Base-by-base conservation (phyloP, 1,140 invertebrate genomes). In the Artemia franciscana region DNA sequence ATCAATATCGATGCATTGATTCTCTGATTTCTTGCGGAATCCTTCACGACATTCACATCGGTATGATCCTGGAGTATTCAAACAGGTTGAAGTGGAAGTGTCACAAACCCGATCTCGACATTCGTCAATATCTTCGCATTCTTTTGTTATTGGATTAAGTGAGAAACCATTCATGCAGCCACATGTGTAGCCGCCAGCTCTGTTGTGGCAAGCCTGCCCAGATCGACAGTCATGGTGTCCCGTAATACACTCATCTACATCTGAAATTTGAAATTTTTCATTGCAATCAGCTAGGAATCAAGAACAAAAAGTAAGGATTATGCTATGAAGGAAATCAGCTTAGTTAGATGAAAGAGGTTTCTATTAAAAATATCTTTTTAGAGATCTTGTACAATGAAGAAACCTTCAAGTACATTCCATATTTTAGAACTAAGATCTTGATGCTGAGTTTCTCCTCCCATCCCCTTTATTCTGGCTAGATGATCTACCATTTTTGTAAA, bases 131-230 rank as follows among this genome's bases (percentile, higher is more conserved):
- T 85, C 83, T 25, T 76, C 69, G 65, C 80, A 82, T 5, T 76
- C 73, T 62, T 71, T 79, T 51, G 39, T 51, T 68, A 65, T 58
- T 3, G 56, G 18, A 57, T 71, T 69, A 3, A 73, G 57, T 24
- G 75, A 74, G 68, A 82, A 78, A 5, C 87, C 88, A 0, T 70
- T 64, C 0, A 83, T 83, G 70, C 88, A 91, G 28, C 78, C 73
- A 67, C 87, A 90, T 0, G 80, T 74, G 68, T 86, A 88, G 2
- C 83, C 83, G 12, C 86, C 86, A 2, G 73, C 75, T 4, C 80
- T 75, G 71, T 91, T 90, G 57, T 79, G 78, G 67, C 88, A 91
- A 1, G 77, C 75, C 70, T 89, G 85, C n/a, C 78, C 75, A 0
- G 75, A 70, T 0, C 75, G 76, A 68, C 87, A 91, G 58, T 69